phyloP scores from a whole-genome alignment of 2,797 vertebrate genomes.

The Periparus ater region DNA sequence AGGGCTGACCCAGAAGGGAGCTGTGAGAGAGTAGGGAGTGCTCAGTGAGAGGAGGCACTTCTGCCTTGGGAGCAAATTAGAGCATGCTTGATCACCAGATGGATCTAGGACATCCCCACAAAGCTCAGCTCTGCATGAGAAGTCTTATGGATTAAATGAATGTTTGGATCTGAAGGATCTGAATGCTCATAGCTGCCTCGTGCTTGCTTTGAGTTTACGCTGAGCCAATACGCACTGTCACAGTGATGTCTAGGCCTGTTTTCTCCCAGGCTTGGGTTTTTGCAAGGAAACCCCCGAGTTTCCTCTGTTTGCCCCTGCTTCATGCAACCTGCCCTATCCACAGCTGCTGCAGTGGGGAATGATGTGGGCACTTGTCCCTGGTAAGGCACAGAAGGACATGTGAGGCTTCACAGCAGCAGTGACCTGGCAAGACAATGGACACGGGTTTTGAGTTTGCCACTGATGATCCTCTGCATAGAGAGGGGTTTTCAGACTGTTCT shows the following conservation, averaged over 20 bases:
- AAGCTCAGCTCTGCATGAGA: not conserved
- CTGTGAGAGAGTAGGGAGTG: not conserved
- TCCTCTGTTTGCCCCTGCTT: not conserved
- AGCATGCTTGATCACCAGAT: not conserved
- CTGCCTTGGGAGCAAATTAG: not conserved
- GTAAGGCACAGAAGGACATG: rapidly evolving
- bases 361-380: not conserved
- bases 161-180: not conserved
- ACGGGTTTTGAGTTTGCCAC: not conserved
- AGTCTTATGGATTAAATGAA: not conserved
- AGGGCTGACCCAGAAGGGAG: constrained; percentile 43
- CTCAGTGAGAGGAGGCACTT: not conserved
- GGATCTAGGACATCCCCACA: not conserved
- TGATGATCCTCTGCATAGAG: not conserved
- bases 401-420: rapidly evolving
- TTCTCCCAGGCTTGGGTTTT: not conserved
- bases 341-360: not conserved
- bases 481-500: not conserved
- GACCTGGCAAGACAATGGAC: not conserved
- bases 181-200: not conserved
- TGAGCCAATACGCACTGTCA: not conserved
- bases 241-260: rapidly evolving
- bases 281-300: not conserved
- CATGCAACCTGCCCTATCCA: not conserved
- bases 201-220: not conserved